Conservation (phyloP, 2,888 invertebrate species). For the Tryphoninae sp. region DNA sequence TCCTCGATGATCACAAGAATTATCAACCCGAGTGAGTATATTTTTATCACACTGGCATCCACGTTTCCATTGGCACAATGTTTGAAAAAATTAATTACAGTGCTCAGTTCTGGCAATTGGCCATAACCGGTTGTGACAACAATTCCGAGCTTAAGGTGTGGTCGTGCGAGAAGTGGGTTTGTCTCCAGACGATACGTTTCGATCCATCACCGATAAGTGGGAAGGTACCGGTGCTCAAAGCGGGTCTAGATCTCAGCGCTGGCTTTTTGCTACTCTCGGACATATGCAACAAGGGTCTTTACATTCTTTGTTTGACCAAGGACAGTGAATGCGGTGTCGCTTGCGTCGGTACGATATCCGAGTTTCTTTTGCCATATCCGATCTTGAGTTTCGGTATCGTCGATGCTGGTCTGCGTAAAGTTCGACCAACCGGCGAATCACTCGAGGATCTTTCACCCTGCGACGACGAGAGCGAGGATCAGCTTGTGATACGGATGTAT, state of each 20-base stretch:
- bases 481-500: conserved; percentile 85
- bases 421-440: conserved; percentile 77
- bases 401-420: conserved; percentile 85
- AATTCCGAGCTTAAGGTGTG: conserved; percentile 96
- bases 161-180: conserved; percentile 97
- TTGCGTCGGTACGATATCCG: conserved; percentile 89
- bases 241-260: conserved; percentile 92
- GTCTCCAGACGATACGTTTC: conserved; percentile 93
- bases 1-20: conserved; percentile 95
- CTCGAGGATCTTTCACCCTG: conserved; percentile 83
- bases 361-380: conserved; percentile 93
- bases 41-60: conserved; percentile 28
- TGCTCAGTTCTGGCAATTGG: conserved; percentile 96
- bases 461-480: conserved; percentile 84
- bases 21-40: conserved; percentile 88
- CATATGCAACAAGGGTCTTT: conserved; percentile 91
- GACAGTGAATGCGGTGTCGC: conserved; percentile 85
- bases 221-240: conserved; percentile 85
- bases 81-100: conserved; percentile 76
- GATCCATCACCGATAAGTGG: conserved; percentile 82
- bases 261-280: conserved; percentile 94
- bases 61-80: conserved; percentile 13
- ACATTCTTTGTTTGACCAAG: conserved; percentile 89
- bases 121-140: conserved; percentile 94
- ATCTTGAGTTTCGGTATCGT: conserved; percentile 94